phyloP scores from a whole-genome alignment of 1,140 invertebrate genomes.

The Luehdorfia chinensis region DNA sequence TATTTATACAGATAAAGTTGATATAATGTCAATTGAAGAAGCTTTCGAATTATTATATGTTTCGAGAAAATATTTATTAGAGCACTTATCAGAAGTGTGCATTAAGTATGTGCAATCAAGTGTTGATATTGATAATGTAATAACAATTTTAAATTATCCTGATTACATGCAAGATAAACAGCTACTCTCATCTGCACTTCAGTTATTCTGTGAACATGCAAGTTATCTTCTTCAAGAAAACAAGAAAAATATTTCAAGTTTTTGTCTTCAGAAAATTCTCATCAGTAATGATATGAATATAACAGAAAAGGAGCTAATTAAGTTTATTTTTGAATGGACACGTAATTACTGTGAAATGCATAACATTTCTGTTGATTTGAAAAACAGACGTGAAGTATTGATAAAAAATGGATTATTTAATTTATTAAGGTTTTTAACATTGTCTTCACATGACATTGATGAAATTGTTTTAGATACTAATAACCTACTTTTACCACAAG shows the following conservation, averaged over 20 bases:
- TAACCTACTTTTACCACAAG: constrained; percentile 42
- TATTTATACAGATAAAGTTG: constrained; percentile 77
- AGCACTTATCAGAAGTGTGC: constrained; percentile 72
- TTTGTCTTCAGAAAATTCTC: constrained; percentile 68
- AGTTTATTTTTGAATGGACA: constrained; percentile 73
- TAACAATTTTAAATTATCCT: constrained; percentile 76
- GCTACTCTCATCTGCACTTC: constrained; percentile 61
- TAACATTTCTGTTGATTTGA: constrained; percentile 42
- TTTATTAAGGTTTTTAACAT: constrained; percentile 53
- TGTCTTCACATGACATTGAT: constrained; percentile 48
- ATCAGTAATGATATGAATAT: constrained; percentile 67
- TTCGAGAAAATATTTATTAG: constrained; percentile 78
- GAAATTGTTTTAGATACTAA: constrained; percentile 39
- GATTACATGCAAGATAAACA: constrained; percentile 74
- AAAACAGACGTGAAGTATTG: constrained; percentile 63
- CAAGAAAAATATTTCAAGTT: constrained; percentile 65
- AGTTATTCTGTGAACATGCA: constrained; percentile 72
- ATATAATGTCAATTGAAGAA: constrained; percentile 70
- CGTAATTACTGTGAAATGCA: constrained; percentile 65
- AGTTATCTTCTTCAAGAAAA: constrained; percentile 66
- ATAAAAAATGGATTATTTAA: constrained; percentile 54
- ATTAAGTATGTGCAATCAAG: constrained; percentile 70
- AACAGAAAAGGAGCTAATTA: constrained; percentile 69
- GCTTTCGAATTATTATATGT: constrained; percentile 78
- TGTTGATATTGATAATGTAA: constrained; percentile 74